phyloP scores from a whole-genome alignment of 2,797 vertebrate genomes.

The Erethizon dorsatum region DNA sequence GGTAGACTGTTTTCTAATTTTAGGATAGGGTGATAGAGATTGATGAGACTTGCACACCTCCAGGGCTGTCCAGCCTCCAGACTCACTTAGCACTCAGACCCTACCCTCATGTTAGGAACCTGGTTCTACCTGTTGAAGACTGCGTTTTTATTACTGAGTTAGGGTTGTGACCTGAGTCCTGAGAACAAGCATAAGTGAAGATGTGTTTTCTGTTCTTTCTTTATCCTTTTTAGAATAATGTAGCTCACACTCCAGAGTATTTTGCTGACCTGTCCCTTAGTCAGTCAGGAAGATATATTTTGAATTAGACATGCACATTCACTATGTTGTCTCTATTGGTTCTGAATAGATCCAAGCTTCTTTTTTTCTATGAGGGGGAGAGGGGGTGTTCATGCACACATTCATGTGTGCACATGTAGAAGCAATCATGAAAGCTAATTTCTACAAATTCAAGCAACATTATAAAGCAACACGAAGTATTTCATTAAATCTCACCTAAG shows the following conservation, averaged over 20 bases:
- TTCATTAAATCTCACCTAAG: slow-evolving; percentile 61
- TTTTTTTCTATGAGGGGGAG: neutral
- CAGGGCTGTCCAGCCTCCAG: neutral
- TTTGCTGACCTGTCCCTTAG: neutral
- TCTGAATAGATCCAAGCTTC: neutral
- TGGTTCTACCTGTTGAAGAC: neutral
- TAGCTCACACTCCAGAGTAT: neutral
- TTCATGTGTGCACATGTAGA: neutral
- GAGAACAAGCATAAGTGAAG: slow-evolving; percentile 34
- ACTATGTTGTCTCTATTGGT: neutral
- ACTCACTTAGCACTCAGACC: neutral
- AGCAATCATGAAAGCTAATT: slow-evolving; percentile 33
- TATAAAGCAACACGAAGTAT: slow-evolving; percentile 52
- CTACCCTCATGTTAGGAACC: neutral
- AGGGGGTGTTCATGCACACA: neutral
- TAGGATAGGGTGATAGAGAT: neutral
- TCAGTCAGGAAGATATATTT: slow-evolving; percentile 11
- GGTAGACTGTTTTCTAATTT: neutral
- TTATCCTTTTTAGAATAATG: neutral
- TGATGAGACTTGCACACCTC: neutral
- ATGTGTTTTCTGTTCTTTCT: neutral
- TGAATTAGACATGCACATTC: neutral
- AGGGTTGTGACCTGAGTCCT: neutral
- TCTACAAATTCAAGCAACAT: slow-evolving; percentile 60
- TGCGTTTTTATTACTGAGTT: neutral